Evolutionary conservation across 2,888 invertebrate genomes (phyloP).

Genomic region (Pseudoips prasinana): DNA sequence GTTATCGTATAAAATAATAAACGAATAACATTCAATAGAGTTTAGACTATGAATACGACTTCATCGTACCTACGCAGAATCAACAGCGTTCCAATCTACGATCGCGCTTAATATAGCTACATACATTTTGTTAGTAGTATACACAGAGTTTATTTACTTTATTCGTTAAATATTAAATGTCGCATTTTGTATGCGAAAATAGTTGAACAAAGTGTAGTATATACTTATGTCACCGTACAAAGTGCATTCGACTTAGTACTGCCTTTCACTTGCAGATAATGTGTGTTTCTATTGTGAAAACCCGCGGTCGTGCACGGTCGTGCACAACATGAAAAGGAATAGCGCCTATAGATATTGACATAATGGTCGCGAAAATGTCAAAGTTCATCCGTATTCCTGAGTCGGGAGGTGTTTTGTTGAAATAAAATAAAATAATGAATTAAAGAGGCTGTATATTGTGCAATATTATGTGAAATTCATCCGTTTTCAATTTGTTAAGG

Average conservation of each 20-base stretch:
- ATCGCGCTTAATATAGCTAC: slow-evolving; percentile 27
- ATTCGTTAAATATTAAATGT: slow-evolving; percentile 12
- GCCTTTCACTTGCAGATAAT: not conserved
- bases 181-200: slow-evolving; percentile 17
- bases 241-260: slow-evolving; percentile 4
- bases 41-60: slow-evolving; percentile 55
- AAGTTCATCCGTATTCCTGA: slow-evolving; percentile 59
- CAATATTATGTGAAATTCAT: slow-evolving; percentile 13
- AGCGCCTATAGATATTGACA: slow-evolving; percentile 54
- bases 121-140: slow-evolving; percentile 24
- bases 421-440: slow-evolving; percentile 34
- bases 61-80: slow-evolving; percentile 50
- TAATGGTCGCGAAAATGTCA: slow-evolving; percentile 66
- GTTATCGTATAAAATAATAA: too few relatives aligned
- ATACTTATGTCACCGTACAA: not conserved
- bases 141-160: slow-evolving; percentile 41
- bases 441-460: slow-evolving; percentile 27
- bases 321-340: slow-evolving; percentile 50
- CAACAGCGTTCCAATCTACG: slow-evolving; percentile 67
- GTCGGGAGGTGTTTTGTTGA: slow-evolving; percentile 35
- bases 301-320: slow-evolving; percentile 8
- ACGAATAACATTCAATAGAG: too few relatives aligned
- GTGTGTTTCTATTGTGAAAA: slow-evolving; percentile 8
- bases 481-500: slow-evolving; percentile 16
- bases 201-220: slow-evolving; percentile 4